Percentiles rank a stretch among this genome's conserved stretches.
phyloP scores from a whole-genome alignment of 2,797 vertebrate species.

The Channa striata region DNA sequence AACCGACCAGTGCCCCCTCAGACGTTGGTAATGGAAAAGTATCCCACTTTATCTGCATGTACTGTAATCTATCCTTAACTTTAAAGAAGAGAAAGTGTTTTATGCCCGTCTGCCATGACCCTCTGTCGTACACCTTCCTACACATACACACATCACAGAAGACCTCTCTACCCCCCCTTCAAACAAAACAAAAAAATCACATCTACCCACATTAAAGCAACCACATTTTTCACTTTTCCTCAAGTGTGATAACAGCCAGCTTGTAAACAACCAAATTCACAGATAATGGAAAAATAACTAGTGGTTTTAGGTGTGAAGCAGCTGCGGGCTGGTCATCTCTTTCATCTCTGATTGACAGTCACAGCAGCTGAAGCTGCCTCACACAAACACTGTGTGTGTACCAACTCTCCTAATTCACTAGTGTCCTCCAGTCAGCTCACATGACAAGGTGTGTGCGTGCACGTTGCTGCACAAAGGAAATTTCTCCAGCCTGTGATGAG shows the following conservation, averaged over 20 bases:
- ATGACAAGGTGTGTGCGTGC: constrained; percentile 12
- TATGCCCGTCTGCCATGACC: constrained; percentile 34
- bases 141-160: background rate
- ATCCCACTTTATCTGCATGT: constrained; percentile 46
- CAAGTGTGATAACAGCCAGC: background rate
- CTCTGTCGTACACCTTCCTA: constrained; percentile 18
- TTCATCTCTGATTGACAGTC: constrained; percentile 47
- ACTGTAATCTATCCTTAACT: constrained; percentile 40
- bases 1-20: no score
- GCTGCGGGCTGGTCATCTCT: constrained; percentile 30
- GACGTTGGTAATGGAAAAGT: constrained; percentile 35
- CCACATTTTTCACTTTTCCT: constrained; percentile 1
- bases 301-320: constrained; percentile 11
- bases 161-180: background rate
- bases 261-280: constrained; percentile 7
- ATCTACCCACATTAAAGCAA: constrained; percentile 16
- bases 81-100: constrained; percentile 67
- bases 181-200: constrained; percentile 5
- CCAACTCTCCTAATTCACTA: constrained; percentile 15
- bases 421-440: background rate
- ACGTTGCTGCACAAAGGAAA: constrained; percentile 20
- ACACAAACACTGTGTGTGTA: background rate
- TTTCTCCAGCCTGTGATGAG: constrained; percentile 1
- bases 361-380: constrained; percentile 12
- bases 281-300: constrained; percentile 3